Base-by-base conservation (phyloP, 92 coral and sea anemone species). In the Phenganax stokvisi region DNA sequence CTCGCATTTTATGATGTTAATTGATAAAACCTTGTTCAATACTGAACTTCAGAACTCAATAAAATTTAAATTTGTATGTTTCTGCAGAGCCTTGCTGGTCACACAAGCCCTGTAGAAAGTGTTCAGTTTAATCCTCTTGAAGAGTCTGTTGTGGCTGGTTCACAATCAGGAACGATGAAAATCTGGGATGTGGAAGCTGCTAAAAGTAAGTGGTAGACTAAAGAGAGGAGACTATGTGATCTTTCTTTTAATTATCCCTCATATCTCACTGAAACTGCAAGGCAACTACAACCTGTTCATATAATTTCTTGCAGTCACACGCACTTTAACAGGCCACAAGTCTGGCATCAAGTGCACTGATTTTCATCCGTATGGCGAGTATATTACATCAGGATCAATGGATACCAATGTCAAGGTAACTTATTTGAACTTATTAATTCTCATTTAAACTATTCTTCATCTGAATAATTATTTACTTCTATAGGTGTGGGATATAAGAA, bases 151-250 rank as follows among this genome's bases (percentile, higher is more conserved):
- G 85, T 96, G 72, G 99, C 99, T 54, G 99, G 99, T 61, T 96
- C 99, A 77, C 99, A 96, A 86, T 96, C 99, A 7, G 99, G 99
- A 56, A 96, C 99, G 52, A 92, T 96, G 54, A 96, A 96, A 81
- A 96, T 96, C 72, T 96, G 99, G 98, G 98, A 94, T 79, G 86
- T 91, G 9, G 98, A 94, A 83, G 97, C 94, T 65, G 99, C 97
- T 25, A 96, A 96, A 90, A 96, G 99, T 96, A 85, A 87, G 97
- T 37, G 12, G 17, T 7, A 57, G 8, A 16, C 3, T 16, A 0
- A 51, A 27, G 63, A 25, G 13, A 64, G 57, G 52, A 15, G 56
- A 12, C 52, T 12, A 17, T 25, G 20, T 11, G 30, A 20, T 11
- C 13, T 53, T 51, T 13, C 56, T 37, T 1, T 1, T 5, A 37